These are phyloP conservation scores for Cryptus armator DNA, from an alignment of 2,888 invertebrate species.

Conservation along the genomic window DNA sequence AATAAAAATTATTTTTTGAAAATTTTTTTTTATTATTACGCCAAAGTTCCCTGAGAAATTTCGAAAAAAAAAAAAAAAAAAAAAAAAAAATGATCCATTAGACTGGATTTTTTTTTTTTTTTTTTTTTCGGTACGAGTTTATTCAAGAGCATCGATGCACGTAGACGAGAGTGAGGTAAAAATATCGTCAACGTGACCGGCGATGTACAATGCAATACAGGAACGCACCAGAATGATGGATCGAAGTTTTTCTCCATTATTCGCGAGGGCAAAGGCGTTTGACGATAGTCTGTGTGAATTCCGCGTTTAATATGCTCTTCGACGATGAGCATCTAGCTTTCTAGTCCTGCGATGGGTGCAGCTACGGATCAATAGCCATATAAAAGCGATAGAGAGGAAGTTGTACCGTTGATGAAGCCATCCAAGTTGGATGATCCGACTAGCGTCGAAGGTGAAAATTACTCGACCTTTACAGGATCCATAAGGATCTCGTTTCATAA, in stretches of 20 bases:
- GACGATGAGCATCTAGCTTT: constrained; percentile 23
- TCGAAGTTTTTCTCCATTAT: constrained; percentile 55
- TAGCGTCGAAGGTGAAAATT: constrained; percentile 54
- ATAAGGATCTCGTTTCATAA: constrained; percentile 47
- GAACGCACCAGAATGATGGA: constrained; percentile 19
- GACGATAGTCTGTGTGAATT: constrained; percentile 27
- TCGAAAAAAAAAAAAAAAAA: neutral
- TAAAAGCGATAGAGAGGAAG: constrained; percentile 49
- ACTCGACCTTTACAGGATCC: constrained; percentile 12
- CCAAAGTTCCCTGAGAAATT: neutral
- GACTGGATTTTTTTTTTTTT: too few species aligned
- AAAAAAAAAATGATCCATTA: too few species aligned
- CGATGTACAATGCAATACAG: constrained; percentile 29
- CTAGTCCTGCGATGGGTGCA: constrained; percentile 51
- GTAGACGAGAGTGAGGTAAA: neutral
- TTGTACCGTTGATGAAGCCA: constrained; percentile 44
- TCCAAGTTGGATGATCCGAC: constrained; percentile 22
- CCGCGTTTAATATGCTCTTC: constrained; percentile 47
- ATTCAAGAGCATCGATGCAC: constrained; percentile 1
- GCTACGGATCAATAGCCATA: constrained; percentile 55
- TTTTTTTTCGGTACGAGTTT: constrained; percentile 7
- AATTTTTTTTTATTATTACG: neutral
- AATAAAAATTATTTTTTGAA: neutral
- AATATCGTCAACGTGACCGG: constrained; percentile 11
- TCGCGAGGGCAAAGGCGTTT: constrained; percentile 30